Evolutionary conservation across 2,797 vertebrate species (phyloP), one percentile per base, ranked within the genome.

Genomic region (Sciurus carolinensis): DNA sequence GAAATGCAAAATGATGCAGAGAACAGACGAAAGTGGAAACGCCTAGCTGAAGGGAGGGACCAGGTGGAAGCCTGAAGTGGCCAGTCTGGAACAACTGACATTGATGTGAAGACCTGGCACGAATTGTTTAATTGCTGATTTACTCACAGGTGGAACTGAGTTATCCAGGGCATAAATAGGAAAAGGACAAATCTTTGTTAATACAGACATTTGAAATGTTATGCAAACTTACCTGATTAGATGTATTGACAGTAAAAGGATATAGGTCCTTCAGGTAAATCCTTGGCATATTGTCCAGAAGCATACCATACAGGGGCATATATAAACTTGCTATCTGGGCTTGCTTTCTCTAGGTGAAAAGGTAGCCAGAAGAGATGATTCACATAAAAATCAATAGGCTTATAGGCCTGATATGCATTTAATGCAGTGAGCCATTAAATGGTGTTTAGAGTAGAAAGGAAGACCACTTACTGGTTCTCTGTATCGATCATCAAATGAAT

Each of bases 271-370:
- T 99, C 98, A 99, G 99, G 97, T 99, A 99, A 98, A 99, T 99
- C 79, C 99, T 99, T 18, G 99, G 99, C 99, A 99, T 99, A 97
- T 99, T 99, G 98, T 99, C 99, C 98, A 99, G 99, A 91, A 99
- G 99, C 97, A 99, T 99, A 77, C 99, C 99, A 33, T 99, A 99
- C 39, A 99, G 99, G 1, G 99, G 99, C 98, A 99, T 99, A 97
- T 99, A 99, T 26, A 99, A 98, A 77, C 99, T 99, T 5, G 99
- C 99, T 88, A 99, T 99, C 97, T 99, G 99, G 7, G 99, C 99
- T 97, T 99, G 99, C 96, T 99, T 99, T 96, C 99, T 99, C 99
- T 99, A 93, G 69, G 95, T 3, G 75, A 22, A 95, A 90, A 87
- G 3, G 64, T 54, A 83, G 20, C 5, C 71, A 50, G 95, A 75